phyloP scores from a whole-genome alignment of 2,797 vertebrate species.

The Danio kyathit region DNA sequence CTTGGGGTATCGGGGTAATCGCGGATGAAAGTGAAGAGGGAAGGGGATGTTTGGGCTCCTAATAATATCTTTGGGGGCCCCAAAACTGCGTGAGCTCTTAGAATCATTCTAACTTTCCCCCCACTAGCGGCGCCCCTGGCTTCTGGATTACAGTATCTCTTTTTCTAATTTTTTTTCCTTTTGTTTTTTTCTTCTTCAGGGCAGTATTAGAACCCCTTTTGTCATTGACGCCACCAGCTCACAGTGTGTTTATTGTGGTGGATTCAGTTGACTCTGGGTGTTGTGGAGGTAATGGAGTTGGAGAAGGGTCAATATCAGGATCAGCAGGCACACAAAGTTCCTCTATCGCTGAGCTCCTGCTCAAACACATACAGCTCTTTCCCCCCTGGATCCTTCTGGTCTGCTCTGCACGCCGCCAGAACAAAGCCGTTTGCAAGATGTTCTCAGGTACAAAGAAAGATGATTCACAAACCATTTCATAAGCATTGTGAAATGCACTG shows the following conservation, averaged over 20 bases:
- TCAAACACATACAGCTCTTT: slow-evolving; percentile 78
- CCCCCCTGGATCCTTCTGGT: slow-evolving; percentile 85
- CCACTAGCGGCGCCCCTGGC: no score
- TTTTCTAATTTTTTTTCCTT: not conserved
- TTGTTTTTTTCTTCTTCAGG: slow-evolving; percentile 64
- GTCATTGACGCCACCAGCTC: slow-evolving; percentile 77
- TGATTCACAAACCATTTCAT: not conserved
- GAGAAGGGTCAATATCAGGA: slow-evolving; percentile 40
- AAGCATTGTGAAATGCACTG: not conserved
- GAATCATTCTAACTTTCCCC: no score
- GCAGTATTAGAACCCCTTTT: slow-evolving; percentile 78
- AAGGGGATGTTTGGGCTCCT: no score
- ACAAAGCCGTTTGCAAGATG: slow-evolving; percentile 80
- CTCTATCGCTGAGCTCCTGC: slow-evolving; percentile 81
- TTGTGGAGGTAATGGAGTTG: slow-evolving; percentile 47
- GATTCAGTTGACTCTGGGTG: slow-evolving; percentile 78
- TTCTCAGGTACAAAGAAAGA: slow-evolving; percentile 77
- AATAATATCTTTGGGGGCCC: no score
- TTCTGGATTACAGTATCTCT: not conserved
- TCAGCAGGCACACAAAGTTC: slow-evolving; percentile 53
- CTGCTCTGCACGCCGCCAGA: slow-evolving; percentile 82
- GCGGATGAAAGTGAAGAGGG: no score
- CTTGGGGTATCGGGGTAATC: no score
- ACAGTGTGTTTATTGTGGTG: slow-evolving; percentile 79
- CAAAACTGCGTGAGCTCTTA: no score